Base-by-base conservation (phyloP, 2,888 invertebrate species). In the Myopa tessellatipennis region DNA sequence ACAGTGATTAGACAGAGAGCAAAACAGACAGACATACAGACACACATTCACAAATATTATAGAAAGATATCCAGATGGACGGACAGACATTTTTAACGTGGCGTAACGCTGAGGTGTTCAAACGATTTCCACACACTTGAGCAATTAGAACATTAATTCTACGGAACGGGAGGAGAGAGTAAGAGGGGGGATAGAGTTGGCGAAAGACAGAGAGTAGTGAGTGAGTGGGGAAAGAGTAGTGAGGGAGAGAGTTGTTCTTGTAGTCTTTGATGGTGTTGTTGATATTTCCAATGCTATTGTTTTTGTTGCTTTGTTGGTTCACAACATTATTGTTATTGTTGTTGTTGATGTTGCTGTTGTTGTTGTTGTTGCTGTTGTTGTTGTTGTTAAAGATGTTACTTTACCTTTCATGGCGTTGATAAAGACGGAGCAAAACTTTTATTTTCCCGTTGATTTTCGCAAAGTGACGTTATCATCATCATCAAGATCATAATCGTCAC, bases 41-140 rank as follows among this genome's bases (percentile, higher is more conserved):
- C n/a, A 16, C 60, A 60, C 16, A 60, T 12, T 3, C 26, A 63
- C 14, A 63, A 5, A 36, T n/a, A 36, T 26, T 26, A 26, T 26
- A 26, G 26, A 26, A 26, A 26, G 26, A 26, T 26, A 26, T 26
- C 26, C 69, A 50, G 45, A 18, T 16, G 18, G 12, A 40, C n/a
- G 16, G 38, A 38, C 18, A 67, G 63, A 63, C 63, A 63, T 26
- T 36, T 12, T 34, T n/a, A 45, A 34, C 67, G 38, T 16, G 67
- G 8, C 38, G 38, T n/a, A n/a, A 67, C 45, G n/a, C 45, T 69
- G 69, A 69, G 50, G 69, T 69, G 52, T 45, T 52, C 67, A 67
- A 74, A 68, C 67, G 67, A 36, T 58, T 74, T 74, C 68, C 74
- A 74, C 74, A 67, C 74, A 74, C 58, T 74, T 74, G 74, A 74